Evolutionary conservation across 92 coral and sea anemone genomes (phyloP).

Genomic region (Porites evermanni): DNA sequence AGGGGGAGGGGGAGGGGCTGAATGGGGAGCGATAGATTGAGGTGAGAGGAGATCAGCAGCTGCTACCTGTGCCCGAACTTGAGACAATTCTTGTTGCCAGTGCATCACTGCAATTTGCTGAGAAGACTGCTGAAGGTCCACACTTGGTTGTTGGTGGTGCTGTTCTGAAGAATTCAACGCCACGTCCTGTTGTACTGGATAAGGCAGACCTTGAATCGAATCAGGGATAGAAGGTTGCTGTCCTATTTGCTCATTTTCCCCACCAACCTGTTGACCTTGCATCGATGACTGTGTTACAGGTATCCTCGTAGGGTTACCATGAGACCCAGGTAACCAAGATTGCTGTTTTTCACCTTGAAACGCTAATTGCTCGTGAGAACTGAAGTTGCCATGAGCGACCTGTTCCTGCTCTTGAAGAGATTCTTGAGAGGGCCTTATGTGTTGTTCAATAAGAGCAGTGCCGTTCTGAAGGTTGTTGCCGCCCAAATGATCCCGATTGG

Average conservation of each 20-base stretch:
- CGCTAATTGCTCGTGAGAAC: conserved; percentile 14
- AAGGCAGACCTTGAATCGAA: conserved; percentile 29
- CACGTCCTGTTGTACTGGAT: conserved; percentile 19
- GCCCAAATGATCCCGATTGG: conserved; percentile 13
- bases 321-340: conserved; percentile 30
- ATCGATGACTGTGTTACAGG: conserved; percentile 52
- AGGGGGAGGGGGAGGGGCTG: conserved; percentile 19
- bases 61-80: conserved; percentile 57
- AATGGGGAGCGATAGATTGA: conserved; percentile 2
- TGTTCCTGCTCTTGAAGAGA: conserved; percentile 17
- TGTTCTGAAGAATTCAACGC: conserved; percentile 21
- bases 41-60: conserved; percentile 49
- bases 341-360: conserved; percentile 32
- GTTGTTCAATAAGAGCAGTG: conserved; percentile 14
- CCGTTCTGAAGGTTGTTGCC: neutral
- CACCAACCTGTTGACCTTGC: conserved; percentile 22
- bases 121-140: conserved; percentile 44
- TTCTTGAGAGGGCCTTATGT: conserved; percentile 23
- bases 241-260: conserved; percentile 19
- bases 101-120: conserved; percentile 47
- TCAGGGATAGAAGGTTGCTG: conserved; percentile 32
- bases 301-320: conserved; percentile 32
- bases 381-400: neutral
- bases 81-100: conserved; percentile 55
- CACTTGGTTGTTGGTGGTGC: conserved; percentile 34